Percentiles rank a stretch among this genome's conserved stretches.
Evolutionary conservation across 2,113 vertebrate species (phyloP).

Genomic region (Candoia aspera): DNA sequence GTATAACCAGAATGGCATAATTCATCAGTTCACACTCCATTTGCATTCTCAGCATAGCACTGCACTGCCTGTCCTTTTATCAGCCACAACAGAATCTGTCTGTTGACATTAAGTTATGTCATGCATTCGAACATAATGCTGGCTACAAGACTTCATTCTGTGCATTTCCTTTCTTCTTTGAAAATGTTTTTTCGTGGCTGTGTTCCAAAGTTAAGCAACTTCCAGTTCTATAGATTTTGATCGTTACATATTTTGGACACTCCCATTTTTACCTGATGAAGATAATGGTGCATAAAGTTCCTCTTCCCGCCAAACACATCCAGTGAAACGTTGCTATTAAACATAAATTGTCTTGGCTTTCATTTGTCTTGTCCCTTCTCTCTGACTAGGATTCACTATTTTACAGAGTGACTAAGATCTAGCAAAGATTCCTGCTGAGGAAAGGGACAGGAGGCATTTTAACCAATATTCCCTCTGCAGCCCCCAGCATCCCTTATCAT

Average conservation of each 20-base stretch:
- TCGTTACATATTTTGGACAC: neutral
- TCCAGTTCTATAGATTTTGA: neutral
- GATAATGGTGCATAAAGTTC: neutral
- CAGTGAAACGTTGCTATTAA: neutral
- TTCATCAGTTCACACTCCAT: slow-evolving; percentile 65
- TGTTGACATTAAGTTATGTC: slow-evolving; percentile 56
- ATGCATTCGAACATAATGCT: slow-evolving; percentile 48
- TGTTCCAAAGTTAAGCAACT: neutral
- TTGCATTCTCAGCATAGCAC: slow-evolving; percentile 48
- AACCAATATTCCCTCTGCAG: neutral
- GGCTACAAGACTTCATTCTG: slow-evolving; percentile 41
- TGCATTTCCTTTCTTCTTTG: slow-evolving; percentile 16
- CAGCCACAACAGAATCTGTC: slow-evolving; percentile 51
- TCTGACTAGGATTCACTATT: neutral
- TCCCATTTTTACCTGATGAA: neutral
- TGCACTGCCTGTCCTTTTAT: slow-evolving; percentile 48
- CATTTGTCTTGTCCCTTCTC: neutral
- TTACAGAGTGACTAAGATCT: neutral
- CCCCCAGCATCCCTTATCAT: neutral
- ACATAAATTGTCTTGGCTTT: neutral
- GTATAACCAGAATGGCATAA: slow-evolving; percentile 49
- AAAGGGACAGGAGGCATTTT: neutral
- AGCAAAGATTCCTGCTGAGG: neutral
- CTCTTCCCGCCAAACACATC: neutral
- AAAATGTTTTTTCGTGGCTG: neutral